phyloP scores from a whole-genome alignment of 2,888 invertebrate species.

The Ectemnius cavifrons region DNA sequence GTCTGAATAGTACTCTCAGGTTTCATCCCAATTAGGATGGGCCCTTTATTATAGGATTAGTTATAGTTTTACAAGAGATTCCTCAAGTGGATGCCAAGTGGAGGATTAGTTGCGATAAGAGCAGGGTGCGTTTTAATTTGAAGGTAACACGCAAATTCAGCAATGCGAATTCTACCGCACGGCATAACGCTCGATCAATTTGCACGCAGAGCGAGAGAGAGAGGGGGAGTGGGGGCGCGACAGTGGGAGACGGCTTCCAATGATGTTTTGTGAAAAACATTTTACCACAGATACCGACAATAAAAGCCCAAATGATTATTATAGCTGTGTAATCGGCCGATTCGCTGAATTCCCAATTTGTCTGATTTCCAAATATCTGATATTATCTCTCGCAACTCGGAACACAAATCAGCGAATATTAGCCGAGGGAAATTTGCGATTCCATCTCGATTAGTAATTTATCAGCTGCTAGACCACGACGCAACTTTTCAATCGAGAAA shows the following conservation, averaged over 20 bases:
- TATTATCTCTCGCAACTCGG: conserved; percentile 17
- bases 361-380: conserved; percentile 23
- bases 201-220: background rate
- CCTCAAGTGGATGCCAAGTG: too few relatives aligned
- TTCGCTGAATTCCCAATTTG: conserved; percentile 12
- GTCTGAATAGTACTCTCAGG: too few relatives aligned
- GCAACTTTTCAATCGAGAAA: background rate
- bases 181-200: conserved; percentile 38
- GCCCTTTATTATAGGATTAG: too few relatives aligned
- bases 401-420: too few relatives aligned
- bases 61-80: too few relatives aligned
- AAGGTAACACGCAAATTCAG: conserved; percentile 25
- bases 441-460: too few relatives aligned
- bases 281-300: conserved; percentile 8
- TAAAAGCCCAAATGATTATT: conserved; percentile 21
- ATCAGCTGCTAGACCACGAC: too few relatives aligned
- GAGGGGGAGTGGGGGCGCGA: too few relatives aligned
- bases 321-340: conserved; percentile 27
- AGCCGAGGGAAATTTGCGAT: too few relatives aligned
- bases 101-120: background rate
- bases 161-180: conserved; percentile 23
- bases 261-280: conserved; percentile 15
- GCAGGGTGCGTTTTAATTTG: conserved; percentile 25
- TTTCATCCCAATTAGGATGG: conserved; percentile 1
- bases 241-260: too few relatives aligned